Base-by-base conservation (phyloP, 2,797 vertebrate genomes). In the Chelon auratus region DNA sequence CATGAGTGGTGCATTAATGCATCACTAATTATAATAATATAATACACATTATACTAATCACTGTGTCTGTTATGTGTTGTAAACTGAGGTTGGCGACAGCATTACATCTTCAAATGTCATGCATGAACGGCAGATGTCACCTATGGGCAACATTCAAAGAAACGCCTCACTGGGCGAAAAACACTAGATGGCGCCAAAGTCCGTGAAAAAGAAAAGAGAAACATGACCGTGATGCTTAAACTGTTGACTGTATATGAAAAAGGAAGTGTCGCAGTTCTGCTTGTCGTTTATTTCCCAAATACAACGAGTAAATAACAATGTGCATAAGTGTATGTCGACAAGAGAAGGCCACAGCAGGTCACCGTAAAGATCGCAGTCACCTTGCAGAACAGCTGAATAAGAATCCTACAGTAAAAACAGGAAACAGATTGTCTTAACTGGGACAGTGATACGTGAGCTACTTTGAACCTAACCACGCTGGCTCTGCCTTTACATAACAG, bases 151-250 rank as follows among this genome's bases (percentile, higher is more conserved):
- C 1, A 47, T 36, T 48, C 7, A 30, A 18, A 17, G 0, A 17
- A 47, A 43, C 4, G 0, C 2, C 4, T n/a, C 0, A 2, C 1
- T 33, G 30, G 30, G 30, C 0, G 33, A 9, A 20, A 7, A 43
- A 26, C 84, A 57, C 36, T 50, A 71, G 84, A 22, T 67, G 82
- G 80, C 42, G 1, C 2, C 9, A 39, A 15, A 40, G 22, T 5
- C 37, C 62, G 9, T 33, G 7, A 33, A 33, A 33, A 33, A 4
- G 13, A 5, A 14, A 62, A 62, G 8, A 33, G 1, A 3, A 11
- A 7, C 6, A 8, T 24, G 9, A 17, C 3, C 1, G 26, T 20
- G 0, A 14, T 5, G 0, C 0, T 4, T 47, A 3, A 7, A 14
- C 15, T 13, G 13, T 45, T 14, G 1, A 4, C 43, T 7, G 5